Evolutionary conservation across 2,113 vertebrate species (phyloP).

Genomic region (Ancistrus triradiatus): DNA sequence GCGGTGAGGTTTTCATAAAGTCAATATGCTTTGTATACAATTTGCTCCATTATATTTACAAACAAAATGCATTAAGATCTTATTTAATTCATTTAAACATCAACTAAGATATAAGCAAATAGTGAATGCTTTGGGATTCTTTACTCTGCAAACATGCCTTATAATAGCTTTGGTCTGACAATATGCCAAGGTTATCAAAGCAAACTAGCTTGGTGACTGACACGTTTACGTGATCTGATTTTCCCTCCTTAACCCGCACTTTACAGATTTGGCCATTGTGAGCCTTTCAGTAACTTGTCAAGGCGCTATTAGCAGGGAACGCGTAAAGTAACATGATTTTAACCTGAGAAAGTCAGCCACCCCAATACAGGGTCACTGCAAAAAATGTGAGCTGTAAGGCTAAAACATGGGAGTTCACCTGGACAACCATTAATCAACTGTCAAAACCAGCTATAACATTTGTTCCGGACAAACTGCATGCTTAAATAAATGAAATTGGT

Average conservation of each 20-base stretch:
- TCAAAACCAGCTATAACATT: constrained; percentile 28
- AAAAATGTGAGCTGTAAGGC: constrained; percentile 61
- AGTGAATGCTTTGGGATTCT: constrained; percentile 93
- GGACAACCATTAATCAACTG: constrained; percentile 62
- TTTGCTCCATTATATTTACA: constrained; percentile 93
- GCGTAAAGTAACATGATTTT: constrained; percentile 64
- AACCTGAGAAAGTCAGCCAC: constrained; percentile 60
- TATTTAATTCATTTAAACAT: constrained; percentile 97
- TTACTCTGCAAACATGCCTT: constrained; percentile 88
- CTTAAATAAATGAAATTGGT: too few species aligned
- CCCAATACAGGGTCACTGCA: constrained; percentile 65
- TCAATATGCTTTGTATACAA: constrained; percentile 89
- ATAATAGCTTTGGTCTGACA: constrained; percentile 75
- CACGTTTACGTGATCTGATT: constrained; percentile 62
- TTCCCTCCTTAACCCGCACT: constrained; percentile 57
- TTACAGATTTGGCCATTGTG: constrained; percentile 48
- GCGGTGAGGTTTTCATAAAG: constrained; percentile 79
- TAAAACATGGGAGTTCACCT: constrained; percentile 60
- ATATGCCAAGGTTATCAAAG: constrained; percentile 73
- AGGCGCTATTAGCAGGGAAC: constrained; percentile 27
- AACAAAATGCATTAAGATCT: constrained; percentile 92
- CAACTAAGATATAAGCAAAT: constrained; percentile 97
- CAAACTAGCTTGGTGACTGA: constrained; percentile 70
- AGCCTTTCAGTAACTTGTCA: constrained; percentile 50
- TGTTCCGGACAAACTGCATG: too few species aligned